Evolutionary conservation across 1,140 invertebrate genomes (phyloP).

Genomic region (Heliconius nattereri): DNA sequence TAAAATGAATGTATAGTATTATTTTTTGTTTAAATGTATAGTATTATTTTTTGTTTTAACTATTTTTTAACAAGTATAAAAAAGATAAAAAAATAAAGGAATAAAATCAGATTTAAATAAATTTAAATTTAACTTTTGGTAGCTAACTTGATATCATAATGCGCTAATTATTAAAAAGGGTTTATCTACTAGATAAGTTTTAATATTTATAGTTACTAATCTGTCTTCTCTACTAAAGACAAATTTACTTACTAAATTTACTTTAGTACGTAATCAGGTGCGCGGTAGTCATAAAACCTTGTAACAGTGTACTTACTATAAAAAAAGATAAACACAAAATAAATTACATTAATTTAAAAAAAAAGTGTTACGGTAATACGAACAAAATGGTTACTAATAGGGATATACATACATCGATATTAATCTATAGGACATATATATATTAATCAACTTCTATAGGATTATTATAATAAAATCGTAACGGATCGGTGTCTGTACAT

Average conservation of each 20-base stretch:
- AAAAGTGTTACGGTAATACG: neutral
- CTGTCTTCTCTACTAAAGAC: slow-evolving; percentile 44
- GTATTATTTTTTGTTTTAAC: no score
- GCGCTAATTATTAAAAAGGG: slow-evolving; percentile 5
- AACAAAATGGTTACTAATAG: neutral
- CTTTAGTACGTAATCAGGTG: slow-evolving; percentile 8
- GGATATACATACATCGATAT: no score
- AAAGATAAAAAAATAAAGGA: no score
- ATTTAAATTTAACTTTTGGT: neutral
- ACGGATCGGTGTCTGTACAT: no score
- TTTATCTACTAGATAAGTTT: slow-evolving; percentile 29
- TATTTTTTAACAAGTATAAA: no score
- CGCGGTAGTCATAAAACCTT: slow-evolving; percentile 3
- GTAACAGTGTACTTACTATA: neutral
- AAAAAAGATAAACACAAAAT: slow-evolving; percentile 2
- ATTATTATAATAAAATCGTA: no score
- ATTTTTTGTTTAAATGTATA: no score
- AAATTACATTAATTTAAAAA: neutral
- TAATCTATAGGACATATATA: neutral
- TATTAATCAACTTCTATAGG: no score
- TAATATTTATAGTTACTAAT: slow-evolving; percentile 47
- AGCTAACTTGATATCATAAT: neutral
- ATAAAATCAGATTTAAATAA: neutral
- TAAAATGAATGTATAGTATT: no score
- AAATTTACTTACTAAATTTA: slow-evolving; percentile 42